A percentile compares a stretch with the other conserved stretches of the same genome.
Conservation (phyloP, 2,888 invertebrate genomes). For the Leptinotarsa tumamoca region DNA sequence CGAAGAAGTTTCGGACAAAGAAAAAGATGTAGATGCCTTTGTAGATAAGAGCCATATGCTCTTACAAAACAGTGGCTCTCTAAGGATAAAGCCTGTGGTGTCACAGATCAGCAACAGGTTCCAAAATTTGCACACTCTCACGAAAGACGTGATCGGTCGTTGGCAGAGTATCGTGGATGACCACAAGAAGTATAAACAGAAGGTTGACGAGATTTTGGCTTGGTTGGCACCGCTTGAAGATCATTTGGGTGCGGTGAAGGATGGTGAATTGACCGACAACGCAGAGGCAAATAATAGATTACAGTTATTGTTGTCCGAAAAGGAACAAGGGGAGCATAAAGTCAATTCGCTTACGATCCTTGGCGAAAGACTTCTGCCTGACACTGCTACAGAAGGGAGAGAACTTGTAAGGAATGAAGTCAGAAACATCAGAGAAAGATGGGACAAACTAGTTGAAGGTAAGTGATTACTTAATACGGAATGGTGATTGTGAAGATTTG, state of each 20-base stretch:
- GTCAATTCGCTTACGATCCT: constrained; percentile 79
- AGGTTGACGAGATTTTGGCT: constrained; percentile 78
- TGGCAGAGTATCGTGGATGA: constrained; percentile 88
- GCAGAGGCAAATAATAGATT: constrained; percentile 77
- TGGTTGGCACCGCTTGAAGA: constrained; percentile 85
- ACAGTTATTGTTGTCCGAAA: constrained; percentile 81
- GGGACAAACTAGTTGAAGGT: constrained; percentile 89
- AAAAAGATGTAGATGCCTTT: constrained; percentile 88
- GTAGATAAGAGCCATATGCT: constrained; percentile 90
- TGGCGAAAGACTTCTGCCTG: constrained; percentile 91
- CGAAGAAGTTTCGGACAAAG: constrained; percentile 82
- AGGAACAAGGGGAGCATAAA: constrained; percentile 86
- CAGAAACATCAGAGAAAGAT: constrained; percentile 82
- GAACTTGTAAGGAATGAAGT: constrained; percentile 90
- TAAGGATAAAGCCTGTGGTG: constrained; percentile 86
- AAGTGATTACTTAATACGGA: constrained; percentile 19
- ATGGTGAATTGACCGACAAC: constrained; percentile 71
- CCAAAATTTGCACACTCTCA: constrained; percentile 81
- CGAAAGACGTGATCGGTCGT: constrained; percentile 87
- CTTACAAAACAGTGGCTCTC: constrained; percentile 85
- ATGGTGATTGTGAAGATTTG: too few relatives aligned
- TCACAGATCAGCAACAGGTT: constrained; percentile 84
- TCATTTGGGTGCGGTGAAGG: constrained; percentile 75
- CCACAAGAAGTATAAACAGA: constrained; percentile 82
- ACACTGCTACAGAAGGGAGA: constrained; percentile 91